Evolutionary conservation across 1,140 invertebrate species (phyloP).

Genomic region (Metaphire vulgaris): DNA sequence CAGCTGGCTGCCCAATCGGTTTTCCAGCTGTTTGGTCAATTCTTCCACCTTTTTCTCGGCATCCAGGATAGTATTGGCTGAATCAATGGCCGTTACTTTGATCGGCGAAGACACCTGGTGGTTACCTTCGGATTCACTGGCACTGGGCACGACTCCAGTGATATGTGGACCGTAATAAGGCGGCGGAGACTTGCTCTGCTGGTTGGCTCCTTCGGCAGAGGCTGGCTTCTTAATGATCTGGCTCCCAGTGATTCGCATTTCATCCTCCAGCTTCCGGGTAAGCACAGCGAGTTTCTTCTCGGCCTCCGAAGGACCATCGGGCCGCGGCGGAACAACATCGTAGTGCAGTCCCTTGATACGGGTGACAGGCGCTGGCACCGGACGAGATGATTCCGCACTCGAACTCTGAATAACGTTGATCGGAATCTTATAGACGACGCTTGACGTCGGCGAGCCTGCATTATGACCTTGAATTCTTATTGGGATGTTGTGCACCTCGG

Average conservation of each 20-base stretch:
- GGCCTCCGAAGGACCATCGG: constrained; percentile 40
- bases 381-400: background rate
- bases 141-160: constrained; percentile 28
- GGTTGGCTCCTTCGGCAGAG: constrained; percentile 8
- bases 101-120: constrained; percentile 4
- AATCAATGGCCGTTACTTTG: constrained; percentile 23
- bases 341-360: constrained; percentile 71
- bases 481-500: constrained; percentile 20
- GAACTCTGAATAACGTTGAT: constrained; percentile 9
- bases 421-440: constrained; percentile 19
- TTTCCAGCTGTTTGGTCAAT: constrained; percentile 78
- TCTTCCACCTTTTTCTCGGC: constrained; percentile 77
- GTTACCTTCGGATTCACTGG: constrained; percentile 16
- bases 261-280: constrained; percentile 52
- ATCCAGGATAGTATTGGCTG: constrained; percentile 68
- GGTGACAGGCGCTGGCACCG: constrained; percentile 24
- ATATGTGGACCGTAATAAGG: constrained; percentile 51
- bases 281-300: constrained; percentile 52
- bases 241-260: constrained; percentile 35
- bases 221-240: background rate
- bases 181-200: constrained; percentile 39
- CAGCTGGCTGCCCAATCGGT: constrained; percentile 88
- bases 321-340: constrained; percentile 67
- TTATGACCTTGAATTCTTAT: constrained; percentile 13
- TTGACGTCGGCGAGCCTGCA: background rate